A percentile compares a stretch with the other conserved stretches of the same genome.
Evolutionary conservation across 2,113 vertebrate species (phyloP).

Genomic region (Hippocampus mohnikei): DNA sequence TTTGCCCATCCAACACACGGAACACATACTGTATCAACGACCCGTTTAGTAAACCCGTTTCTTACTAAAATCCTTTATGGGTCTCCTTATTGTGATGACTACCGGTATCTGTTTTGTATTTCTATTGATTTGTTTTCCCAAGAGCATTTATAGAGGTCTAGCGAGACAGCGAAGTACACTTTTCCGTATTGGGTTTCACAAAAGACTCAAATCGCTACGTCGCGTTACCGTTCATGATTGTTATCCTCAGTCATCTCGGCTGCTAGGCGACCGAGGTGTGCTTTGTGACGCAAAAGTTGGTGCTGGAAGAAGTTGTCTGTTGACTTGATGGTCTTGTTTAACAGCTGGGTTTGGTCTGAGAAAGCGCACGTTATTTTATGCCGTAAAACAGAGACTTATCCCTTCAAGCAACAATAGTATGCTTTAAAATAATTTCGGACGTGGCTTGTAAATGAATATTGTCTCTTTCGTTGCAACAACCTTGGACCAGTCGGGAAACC

Average conservation of each 20-base stretch:
- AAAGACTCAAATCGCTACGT: neutral
- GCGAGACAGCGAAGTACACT: neutral
- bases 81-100: neutral
- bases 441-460: neutral
- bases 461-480: neutral
- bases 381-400: neutral
- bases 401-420: neutral
- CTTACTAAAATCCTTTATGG: neutral
- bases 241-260: neutral
- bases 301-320: neutral
- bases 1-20: neutral
- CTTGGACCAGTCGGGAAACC: too few relatives aligned
- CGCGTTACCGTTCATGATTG: neutral
- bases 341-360: neutral
- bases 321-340: neutral
- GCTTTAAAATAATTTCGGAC: neutral
- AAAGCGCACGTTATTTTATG: neutral
- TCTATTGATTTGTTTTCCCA: neutral
- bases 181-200: neutral
- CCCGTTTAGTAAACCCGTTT: neutral
- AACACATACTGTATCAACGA: neutral
- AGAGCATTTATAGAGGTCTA: neutral
- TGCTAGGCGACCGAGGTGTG: slow-evolving; percentile 4
- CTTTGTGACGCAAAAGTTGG: slow-evolving; percentile 1
- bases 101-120: neutral